phyloP scores from a whole-genome alignment of 2,888 invertebrate genomes.

The Nebria brevicollis region DNA sequence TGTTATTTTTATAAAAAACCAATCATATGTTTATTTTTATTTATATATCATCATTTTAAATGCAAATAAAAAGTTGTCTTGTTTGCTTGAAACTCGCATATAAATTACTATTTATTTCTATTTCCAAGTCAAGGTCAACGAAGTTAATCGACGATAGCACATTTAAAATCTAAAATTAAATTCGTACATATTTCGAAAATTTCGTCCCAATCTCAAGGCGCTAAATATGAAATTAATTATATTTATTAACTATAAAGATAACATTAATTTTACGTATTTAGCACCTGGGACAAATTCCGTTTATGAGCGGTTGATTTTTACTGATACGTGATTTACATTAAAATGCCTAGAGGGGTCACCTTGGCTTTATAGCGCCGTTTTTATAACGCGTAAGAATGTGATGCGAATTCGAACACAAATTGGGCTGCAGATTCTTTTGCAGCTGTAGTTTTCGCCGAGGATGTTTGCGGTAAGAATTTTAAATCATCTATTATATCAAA shows the following conservation, averaged over 20 bases:
- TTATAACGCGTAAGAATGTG: constrained; percentile 14
- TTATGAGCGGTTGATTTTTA: constrained; percentile 2
- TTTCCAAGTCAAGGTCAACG: constrained; percentile 34
- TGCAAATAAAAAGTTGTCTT: constrained; percentile 45
- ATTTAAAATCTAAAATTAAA: not conserved
- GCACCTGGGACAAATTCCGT: not conserved
- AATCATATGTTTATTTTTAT: constrained; percentile 31
- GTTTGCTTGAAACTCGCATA: constrained; percentile 41
- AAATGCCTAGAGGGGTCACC: constrained; percentile 37
- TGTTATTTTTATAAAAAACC: constrained; percentile 18
- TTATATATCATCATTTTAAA: constrained; percentile 44
- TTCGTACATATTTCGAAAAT: not conserved
- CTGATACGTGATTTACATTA: constrained; percentile 38
- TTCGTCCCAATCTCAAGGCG: no score
- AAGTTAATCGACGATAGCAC: not conserved
- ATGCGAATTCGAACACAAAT: constrained; percentile 16
- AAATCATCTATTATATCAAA: not conserved
- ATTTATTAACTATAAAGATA: no score
- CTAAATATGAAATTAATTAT: no score
- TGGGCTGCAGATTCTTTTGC: not conserved
- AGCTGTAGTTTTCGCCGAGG: constrained; percentile 2
- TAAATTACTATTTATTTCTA: constrained; percentile 42
- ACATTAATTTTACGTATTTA: no score
- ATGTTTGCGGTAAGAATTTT: not conserved
- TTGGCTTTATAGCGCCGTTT: constrained; percentile 20